Base-by-base conservation (phyloP, 2,797 vertebrate genomes). In the Hybognathus amarus region DNA sequence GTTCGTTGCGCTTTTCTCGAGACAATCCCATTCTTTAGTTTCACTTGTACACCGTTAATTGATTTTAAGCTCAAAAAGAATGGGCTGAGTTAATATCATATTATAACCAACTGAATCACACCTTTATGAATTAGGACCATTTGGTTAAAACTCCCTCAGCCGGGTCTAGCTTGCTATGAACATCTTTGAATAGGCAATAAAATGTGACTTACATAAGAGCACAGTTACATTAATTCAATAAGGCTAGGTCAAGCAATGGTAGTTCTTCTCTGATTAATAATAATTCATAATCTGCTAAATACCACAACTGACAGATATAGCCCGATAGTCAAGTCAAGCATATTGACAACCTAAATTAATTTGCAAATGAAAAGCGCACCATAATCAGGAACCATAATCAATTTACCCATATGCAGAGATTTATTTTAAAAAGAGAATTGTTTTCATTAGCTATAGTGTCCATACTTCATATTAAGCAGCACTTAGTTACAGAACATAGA, bases 51-150 rank as follows among this genome's bases (percentile, higher is more conserved):
- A 2, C 8, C 22, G 0, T 40, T 79, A 18, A 68, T 18, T 30
- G 15, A 69, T 56, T 54, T 61, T 22, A 47, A 50, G 18, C 52
- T 75, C 27, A 66, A 77, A 20, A 18, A 22, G 24, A 77, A 77
- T 30, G 11, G 5, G n/a, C 12, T 6, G 56, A 61, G n/a, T 15
- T 0, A 54, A 59, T 5, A 45, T 33, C 24, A 30, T 27, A 18
- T 52, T 52, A 75, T 38, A n/a, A 75, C 52, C 8, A 75, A 22
- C 13, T 30, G 17, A 74, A 36, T 54, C 30, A 56, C 30, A 22
- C 18, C 63, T 3, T 2, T 24, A 24, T 24, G 2, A n/a, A n/a
- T n/a, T n/a, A n/a, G n/a, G n/a, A 33, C 15, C 5, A 52, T 33
- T 52, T 54, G 71, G 2, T 8, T 17, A 59, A 54, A 76, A 24